Conservation (phyloP, 2,113 vertebrate genomes). For the Heliornis fulica region DNA sequence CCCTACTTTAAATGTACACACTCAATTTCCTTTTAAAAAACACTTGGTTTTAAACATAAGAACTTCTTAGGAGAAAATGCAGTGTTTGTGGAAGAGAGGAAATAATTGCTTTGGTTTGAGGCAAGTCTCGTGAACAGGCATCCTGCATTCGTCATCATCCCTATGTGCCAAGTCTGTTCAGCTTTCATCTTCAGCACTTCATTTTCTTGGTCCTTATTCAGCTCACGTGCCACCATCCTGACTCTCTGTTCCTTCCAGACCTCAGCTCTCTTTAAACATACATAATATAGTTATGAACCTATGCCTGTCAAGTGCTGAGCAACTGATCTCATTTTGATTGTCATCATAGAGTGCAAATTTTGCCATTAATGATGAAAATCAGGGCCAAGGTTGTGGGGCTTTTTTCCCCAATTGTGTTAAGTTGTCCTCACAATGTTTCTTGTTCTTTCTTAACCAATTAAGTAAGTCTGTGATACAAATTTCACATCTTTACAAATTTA, state of each 20-base stretch:
- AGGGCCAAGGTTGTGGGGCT: background rate
- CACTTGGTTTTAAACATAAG: background rate
- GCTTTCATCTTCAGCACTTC: background rate
- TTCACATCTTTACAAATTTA: background rate
- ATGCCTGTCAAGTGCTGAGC: background rate
- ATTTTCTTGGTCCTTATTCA: background rate
- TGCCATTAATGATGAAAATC: background rate
- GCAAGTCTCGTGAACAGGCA: background rate
- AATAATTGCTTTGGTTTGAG: background rate
- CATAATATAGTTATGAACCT: background rate
- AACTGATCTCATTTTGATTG: background rate
- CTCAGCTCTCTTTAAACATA: background rate
- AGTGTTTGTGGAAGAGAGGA: background rate
- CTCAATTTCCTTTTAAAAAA: background rate
- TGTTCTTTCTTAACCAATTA: background rate
- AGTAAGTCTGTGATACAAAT: background rate
- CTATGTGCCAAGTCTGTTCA: background rate
- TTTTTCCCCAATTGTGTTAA: background rate
- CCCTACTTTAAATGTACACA: background rate
- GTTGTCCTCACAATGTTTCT: background rate
- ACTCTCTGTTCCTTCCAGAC: background rate
- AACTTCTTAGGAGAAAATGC: background rate
- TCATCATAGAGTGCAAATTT: background rate
- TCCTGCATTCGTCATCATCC: background rate
- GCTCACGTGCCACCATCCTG: background rate